Percentiles rank a stretch among this genome's conserved stretches.
phyloP scores from a whole-genome alignment of 2,888 invertebrate genomes.

The Brachylomia viminalis region DNA sequence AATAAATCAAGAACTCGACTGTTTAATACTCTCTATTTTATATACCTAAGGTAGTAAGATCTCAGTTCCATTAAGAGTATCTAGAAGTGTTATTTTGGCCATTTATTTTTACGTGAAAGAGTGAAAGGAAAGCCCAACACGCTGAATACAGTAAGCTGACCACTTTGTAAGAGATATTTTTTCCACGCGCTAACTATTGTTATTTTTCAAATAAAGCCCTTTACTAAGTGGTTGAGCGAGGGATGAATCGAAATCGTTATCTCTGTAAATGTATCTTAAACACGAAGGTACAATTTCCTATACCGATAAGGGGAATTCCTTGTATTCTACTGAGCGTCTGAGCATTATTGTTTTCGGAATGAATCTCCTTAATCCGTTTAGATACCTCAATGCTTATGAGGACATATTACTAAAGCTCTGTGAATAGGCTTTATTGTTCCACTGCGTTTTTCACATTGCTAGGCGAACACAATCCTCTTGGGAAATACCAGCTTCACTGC shows the following conservation, averaged over 20 bases:
- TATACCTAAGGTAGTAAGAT: not conserved
- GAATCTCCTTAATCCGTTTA: slow-evolving; percentile 50
- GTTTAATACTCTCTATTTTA: slow-evolving; percentile 15
- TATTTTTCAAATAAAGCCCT: slow-evolving; percentile 63
- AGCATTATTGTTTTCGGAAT: slow-evolving; percentile 55
- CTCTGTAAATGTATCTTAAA: slow-evolving; percentile 60
- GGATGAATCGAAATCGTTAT: slow-evolving; percentile 59
- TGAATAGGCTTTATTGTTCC: slow-evolving; percentile 26
- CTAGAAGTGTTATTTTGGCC: slow-evolving; percentile 28
- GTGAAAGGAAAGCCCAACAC: slow-evolving; percentile 27
- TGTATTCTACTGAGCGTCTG: slow-evolving; percentile 39
- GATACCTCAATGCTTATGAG: slow-evolving; percentile 41
- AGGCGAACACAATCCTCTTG: not conserved
- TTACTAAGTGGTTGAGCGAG: slow-evolving; percentile 58
- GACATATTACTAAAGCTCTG: slow-evolving; percentile 29
- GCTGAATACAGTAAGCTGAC: slow-evolving; percentile 41
- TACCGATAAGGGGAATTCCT: slow-evolving; percentile 41
- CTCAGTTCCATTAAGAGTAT: slow-evolving; percentile 14
- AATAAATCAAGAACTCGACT: slow-evolving; percentile 12
- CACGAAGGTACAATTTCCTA: slow-evolving; percentile 53
- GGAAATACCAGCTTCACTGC: slow-evolving; percentile 29
- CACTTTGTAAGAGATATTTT: slow-evolving; percentile 57
- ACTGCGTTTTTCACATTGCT: slow-evolving; percentile 25
- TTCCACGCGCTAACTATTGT: slow-evolving; percentile 48
- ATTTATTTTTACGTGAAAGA: slow-evolving; percentile 26